Percentiles rank a stretch among this genome's conserved stretches.
These are phyloP conservation scores for Fregetta grallaria DNA, from an alignment of 2,113 vertebrate species.

Conservation along the genomic window DNA sequence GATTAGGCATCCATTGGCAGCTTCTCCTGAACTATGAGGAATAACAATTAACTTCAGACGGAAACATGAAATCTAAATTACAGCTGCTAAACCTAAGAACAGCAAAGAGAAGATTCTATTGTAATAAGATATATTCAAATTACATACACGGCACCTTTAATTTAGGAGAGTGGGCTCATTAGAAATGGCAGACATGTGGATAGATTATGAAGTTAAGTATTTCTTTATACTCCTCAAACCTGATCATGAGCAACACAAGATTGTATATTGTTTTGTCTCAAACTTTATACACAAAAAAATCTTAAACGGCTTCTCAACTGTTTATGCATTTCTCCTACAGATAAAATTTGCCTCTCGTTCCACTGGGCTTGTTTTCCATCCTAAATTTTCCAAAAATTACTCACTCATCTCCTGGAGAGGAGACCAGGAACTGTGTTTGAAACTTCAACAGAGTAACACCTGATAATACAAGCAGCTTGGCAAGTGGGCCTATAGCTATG, in stretches of 20 bases:
- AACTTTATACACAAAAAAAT: not conserved
- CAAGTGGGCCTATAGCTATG: not conserved
- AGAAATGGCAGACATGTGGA: not conserved
- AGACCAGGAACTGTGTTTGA: not conserved
- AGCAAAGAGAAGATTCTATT: constrained; percentile 19
- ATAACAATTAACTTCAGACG: constrained; percentile 43
- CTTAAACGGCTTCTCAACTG: not conserved
- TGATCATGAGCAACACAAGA: not conserved
- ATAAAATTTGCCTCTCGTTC: rapidly evolving
- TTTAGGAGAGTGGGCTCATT: not conserved
- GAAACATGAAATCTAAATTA: constrained; percentile 51
- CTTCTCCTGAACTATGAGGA: constrained; percentile 15
- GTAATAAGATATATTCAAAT: constrained; percentile 15
- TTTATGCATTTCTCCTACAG: not conserved
- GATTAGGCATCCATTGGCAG: constrained; percentile 15
- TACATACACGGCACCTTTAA: not conserved
- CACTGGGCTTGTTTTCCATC: not conserved
- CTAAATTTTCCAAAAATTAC: not conserved
- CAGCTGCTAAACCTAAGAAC: constrained; percentile 13
- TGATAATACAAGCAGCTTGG: not conserved
- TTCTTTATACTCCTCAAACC: not conserved
- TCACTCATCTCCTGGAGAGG: not conserved
- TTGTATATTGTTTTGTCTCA: not conserved
- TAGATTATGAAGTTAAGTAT: not conserved
- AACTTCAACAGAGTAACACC: not conserved